A percentile compares a stretch with the other conserved stretches of the same genome.
These are phyloP conservation scores for Drosophila cognata DNA, from an alignment of 2,888 invertebrate species.

Conservation along the genomic window DNA sequence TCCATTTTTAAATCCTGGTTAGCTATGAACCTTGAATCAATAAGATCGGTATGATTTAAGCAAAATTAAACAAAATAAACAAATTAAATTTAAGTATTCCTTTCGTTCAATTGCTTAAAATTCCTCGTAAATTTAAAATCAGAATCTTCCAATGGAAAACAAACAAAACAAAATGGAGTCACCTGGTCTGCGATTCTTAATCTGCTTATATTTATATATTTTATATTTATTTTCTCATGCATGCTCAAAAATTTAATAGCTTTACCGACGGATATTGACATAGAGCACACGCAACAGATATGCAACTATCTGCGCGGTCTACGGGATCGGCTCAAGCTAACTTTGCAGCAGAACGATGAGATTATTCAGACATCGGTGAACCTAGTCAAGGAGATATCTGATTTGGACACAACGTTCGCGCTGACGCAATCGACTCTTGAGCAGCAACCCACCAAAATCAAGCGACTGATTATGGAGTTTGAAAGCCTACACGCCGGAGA, in stretches of 20 bases:
- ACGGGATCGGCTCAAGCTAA: conserved; percentile 60
- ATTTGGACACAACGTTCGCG: conserved; percentile 60
- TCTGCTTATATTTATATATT: not conserved
- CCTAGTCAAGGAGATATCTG: conserved; percentile 69
- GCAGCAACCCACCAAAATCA: conserved; percentile 55
- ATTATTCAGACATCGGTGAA: conserved; percentile 65
- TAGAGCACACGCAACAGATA: conserved; percentile 56
- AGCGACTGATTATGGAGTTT: conserved; percentile 71
- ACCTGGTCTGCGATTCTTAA: conserved; percentile 9
- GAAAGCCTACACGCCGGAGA: conserved; percentile 48
- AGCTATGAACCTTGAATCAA: not conserved
- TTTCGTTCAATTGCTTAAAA: not conserved
- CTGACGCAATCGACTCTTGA: conserved; percentile 14
- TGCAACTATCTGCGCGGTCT: conserved; percentile 69
- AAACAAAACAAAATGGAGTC: not conserved
- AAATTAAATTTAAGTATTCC: not conserved
- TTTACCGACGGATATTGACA: conserved; percentile 28
- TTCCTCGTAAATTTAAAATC: not conserved
- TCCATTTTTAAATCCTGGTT: not conserved
- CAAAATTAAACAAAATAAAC: not conserved
- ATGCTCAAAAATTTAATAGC: conserved; percentile 1
- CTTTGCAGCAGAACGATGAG: conserved; percentile 60
- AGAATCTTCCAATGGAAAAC: conserved; percentile 24
- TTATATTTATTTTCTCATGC: not conserved
- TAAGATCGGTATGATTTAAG: not conserved